Base-by-base conservation (phyloP, 1,140 invertebrate genomes). In the Dendroctonus valens region DNA sequence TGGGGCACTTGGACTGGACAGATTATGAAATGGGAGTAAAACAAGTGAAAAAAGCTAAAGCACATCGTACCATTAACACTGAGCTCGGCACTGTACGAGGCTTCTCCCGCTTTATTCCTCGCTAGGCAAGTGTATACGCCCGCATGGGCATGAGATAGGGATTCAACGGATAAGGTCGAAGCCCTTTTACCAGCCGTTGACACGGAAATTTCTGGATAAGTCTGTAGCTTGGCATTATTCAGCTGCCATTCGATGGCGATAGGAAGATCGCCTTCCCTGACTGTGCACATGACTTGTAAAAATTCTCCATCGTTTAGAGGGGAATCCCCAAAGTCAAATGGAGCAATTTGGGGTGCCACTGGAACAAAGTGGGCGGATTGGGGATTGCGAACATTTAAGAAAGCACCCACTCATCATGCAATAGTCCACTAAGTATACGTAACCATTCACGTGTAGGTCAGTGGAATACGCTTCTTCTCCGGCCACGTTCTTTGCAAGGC, bases 41-140 rank as follows among this genome's bases (percentile, higher is more conserved):
- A 26, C 14, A 26, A 37, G 44, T 49, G n/a, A 12, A 26, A 26
- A 1, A 26, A 26, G 1, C 26, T 26, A 6, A 26, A 7, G 12
- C 7, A 44, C 42, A 11, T 80, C 46, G 15, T 62, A 86, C 85
- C 85, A 72, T 87, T 87, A 53, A 91, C 86, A 68, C 83, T 83
- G 59, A 91, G 81, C 50, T 83, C 74, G n/a, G 88, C 84, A 44
- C 86, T 86, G 70, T 89, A 88, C 67, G 84, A 85, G 41, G 85
- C 85, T 40, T 82, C 80, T 52, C 91, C 91, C 46, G 90, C 91
- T 44, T 79, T 79, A 78, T 94, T 95, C 69, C 82, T 86, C 26
- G 91, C 92, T 40, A 83, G 82, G 74, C 91, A 92, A 11, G 88
- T 89, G 72, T 91, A 91, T 74, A 89, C 88, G 52, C 90, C 91